phyloP scores from a whole-genome alignment of 1,140 invertebrate species.

The Drosophila sulfurigaster region DNA sequence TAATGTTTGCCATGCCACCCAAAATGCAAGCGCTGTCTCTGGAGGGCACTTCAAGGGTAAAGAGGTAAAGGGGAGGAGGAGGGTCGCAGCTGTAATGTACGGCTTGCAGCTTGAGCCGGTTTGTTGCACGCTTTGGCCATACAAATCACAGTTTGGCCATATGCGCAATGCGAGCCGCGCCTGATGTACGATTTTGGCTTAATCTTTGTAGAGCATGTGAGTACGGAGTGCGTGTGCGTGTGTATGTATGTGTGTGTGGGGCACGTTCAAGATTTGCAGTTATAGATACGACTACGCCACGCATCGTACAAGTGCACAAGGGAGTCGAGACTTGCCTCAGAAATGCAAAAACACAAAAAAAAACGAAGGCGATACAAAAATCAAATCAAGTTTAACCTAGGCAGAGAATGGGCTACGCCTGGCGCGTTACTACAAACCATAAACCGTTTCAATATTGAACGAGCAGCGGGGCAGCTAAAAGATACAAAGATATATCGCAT shows the following conservation, averaged over 20 bases:
- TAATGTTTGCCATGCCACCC: slow-evolving; percentile 82
- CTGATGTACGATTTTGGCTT: slow-evolving; percentile 80
- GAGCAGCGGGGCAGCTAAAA: slow-evolving; percentile 72
- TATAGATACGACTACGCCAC: slow-evolving; percentile 76
- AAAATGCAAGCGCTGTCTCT: slow-evolving; percentile 58
- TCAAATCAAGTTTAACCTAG: slow-evolving; percentile 78
- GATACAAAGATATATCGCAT: slow-evolving; percentile 73
- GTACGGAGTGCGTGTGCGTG: slow-evolving; percentile 21
- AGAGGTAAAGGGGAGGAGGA: neutral
- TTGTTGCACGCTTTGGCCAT: slow-evolving; percentile 63
- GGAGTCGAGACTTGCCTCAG: slow-evolving; percentile 45
- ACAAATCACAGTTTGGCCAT: slow-evolving; percentile 80
- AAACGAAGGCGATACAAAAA: slow-evolving; percentile 46
- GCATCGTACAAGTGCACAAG: slow-evolving; percentile 74
- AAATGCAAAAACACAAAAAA: slow-evolving; percentile 58
- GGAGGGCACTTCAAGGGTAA: neutral
- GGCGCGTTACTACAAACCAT: slow-evolving; percentile 74
- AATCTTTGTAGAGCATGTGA: slow-evolving; percentile 78
- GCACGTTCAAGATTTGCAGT: slow-evolving; percentile 82
- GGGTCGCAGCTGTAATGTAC: slow-evolving; percentile 7
- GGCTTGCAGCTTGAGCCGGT: slow-evolving; percentile 48
- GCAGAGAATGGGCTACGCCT: slow-evolving; percentile 25
- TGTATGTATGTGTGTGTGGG: slow-evolving; percentile 43
- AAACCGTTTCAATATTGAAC: slow-evolving; percentile 80
- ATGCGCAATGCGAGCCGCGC: slow-evolving; percentile 72